Conservation (phyloP, 2,888 invertebrate species). For the Argyresthia albistria region DNA sequence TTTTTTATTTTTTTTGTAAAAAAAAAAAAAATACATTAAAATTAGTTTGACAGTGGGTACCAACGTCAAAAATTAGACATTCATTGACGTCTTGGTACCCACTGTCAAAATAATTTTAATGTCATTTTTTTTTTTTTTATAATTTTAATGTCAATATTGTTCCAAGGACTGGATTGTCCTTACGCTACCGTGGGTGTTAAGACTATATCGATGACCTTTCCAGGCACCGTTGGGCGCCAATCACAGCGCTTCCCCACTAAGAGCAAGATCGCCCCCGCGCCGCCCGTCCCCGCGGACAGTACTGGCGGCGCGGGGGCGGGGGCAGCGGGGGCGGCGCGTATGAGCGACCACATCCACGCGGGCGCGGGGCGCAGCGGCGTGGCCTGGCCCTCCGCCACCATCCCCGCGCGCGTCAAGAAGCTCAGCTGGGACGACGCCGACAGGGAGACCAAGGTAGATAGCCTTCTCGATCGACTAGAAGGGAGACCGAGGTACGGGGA, state of each 20-base stretch:
- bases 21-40: too few species aligned
- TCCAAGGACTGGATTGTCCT: too few species aligned
- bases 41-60: too few species aligned
- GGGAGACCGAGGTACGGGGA: neutral
- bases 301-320: conserved; percentile 16
- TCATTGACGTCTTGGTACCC: too few species aligned
- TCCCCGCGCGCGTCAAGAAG: conserved; percentile 82
- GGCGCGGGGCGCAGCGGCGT: conserved; percentile 51
- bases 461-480: neutral
- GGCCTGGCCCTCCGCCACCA: conserved; percentile 78
- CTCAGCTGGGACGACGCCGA: conserved; percentile 82
- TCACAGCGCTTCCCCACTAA: conserved; percentile 28
- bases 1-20: too few species aligned
- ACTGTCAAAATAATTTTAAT: too few species aligned
- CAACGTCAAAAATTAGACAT: too few species aligned
- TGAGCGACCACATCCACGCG: conserved; percentile 49
- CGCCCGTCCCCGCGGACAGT: conserved; percentile 37
- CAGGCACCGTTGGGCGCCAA: conserved; percentile 19
- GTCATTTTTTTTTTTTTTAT: too few species aligned
- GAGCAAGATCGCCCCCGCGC: conserved; percentile 46
- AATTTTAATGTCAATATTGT: too few species aligned
- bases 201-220: too few species aligned
- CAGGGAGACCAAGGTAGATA: neutral
- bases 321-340: conserved; percentile 39
- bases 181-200: too few species aligned